Conservation (phyloP, 2,797 vertebrate genomes). For the Monodelphis domestica region DNA sequence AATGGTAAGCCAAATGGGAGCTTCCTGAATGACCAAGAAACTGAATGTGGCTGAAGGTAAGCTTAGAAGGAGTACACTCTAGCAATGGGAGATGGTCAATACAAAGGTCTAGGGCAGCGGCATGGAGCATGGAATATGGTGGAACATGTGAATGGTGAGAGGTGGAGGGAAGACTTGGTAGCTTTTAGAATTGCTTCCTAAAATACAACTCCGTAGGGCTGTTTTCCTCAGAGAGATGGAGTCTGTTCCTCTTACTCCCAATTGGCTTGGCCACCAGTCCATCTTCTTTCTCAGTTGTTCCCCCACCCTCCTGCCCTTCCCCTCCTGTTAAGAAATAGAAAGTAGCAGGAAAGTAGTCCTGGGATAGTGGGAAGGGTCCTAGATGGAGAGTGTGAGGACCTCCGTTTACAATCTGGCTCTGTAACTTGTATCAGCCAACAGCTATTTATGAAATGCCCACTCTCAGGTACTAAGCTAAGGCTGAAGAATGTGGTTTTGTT, state of each 20-base stretch:
- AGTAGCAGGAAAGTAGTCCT: background rate
- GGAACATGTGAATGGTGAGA: background rate
- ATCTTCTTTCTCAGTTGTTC: background rate
- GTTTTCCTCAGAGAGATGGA: background rate
- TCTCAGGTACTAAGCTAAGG: background rate
- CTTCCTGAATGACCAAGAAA: background rate
- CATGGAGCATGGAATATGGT: background rate
- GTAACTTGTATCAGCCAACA: background rate
- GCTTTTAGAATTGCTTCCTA: background rate
- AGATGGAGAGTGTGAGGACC: background rate
- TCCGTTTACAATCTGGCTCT: background rate
- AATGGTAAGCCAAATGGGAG: background rate
- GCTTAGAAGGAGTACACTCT: too few relatives aligned
- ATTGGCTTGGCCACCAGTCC: background rate
- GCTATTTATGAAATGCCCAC: background rate
- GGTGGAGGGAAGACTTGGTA: background rate
- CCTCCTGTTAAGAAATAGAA: background rate
- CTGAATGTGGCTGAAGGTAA: rapidly evolving
- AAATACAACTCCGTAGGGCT: background rate
- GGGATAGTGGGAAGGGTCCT: background rate
- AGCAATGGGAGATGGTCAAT: too few relatives aligned
- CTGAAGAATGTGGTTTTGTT: too few relatives aligned
- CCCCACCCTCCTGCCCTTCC: background rate
- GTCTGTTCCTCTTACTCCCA: background rate
- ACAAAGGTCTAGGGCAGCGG: background rate